Base-by-base conservation (phyloP, 1,140 invertebrate species). In the Drosophila neocordata region DNA sequence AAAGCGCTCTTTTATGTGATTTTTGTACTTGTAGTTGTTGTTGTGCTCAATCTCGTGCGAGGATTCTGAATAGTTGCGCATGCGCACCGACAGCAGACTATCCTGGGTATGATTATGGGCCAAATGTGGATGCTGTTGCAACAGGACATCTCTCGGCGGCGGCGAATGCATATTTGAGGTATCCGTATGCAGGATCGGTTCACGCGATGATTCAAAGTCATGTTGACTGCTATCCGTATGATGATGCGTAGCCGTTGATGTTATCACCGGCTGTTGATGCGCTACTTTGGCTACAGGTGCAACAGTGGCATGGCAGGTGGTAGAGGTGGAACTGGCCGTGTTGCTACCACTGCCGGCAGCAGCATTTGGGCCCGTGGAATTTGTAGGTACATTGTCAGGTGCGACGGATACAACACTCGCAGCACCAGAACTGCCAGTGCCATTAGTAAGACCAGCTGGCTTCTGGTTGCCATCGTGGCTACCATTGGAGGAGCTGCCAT, bases 11-110 rank as follows among this genome's bases (percentile, higher is more conserved):
- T 98, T 97, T 67, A 99, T 98, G 73, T 96, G 97, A 77, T 97
- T 98, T 92, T 99, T 99, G 92, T 98, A 98, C 92, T 99, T 98
- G 92, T 98, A 98, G 53, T 93, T 94, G 74, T 93, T 93, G 70
- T 94, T 93, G 56, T 93, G 92, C 37, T 92, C 90, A 69, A 92
- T 79, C 64, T 90, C 83, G 57, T 93, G 93, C 27, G 92, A 90
- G 37, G 93, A 92, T 77, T 92, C 92, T 31, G 90, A 90, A 22
- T 91, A 91, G 73, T 92, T 92, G 51, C 91, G 85, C 76, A 92
- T 84, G 0, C 90, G 72, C 57, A 78, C 73, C n/a, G 80, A 80
- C 72, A 77, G 37, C 55, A 80, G 53, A 48, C 79, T 79, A 24
- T 90, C 80, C 55, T 73, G 73, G 1, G 83, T 78, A 34, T 90